A percentile compares a stretch with the other conserved stretches of the same genome.
Evolutionary conservation across 2,888 invertebrate genomes (phyloP).

Genomic region (Alsophila aescularia): DNA sequence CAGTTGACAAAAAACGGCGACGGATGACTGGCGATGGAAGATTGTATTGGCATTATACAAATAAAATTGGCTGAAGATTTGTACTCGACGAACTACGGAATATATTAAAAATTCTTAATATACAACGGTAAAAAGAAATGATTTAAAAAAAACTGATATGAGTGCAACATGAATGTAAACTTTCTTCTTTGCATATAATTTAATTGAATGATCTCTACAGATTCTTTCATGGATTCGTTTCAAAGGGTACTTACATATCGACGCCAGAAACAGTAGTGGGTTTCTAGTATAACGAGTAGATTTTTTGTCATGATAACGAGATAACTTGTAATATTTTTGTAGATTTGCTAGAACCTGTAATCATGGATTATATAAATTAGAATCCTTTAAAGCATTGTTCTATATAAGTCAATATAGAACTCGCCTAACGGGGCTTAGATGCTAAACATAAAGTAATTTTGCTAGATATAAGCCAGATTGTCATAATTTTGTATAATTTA

Average conservation of each 20-base stretch:
- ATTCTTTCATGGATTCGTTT: conserved; percentile 72
- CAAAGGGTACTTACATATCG: conserved; percentile 72
- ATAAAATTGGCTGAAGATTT: not conserved
- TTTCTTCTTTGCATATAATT: conserved; percentile 35
- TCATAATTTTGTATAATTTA: conserved; percentile 59
- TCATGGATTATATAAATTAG: conserved; percentile 68
- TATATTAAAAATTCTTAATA: not conserved
- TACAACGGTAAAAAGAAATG: not conserved
- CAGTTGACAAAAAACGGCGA: conserved; percentile 60
- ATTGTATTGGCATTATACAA: conserved; percentile 19
- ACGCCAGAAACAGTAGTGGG: conserved; percentile 73
- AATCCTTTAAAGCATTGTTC: conserved; percentile 71
- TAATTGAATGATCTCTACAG: conserved; percentile 70
- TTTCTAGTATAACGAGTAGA: conserved; percentile 74
- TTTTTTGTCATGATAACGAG: conserved; percentile 68
- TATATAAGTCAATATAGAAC: conserved; percentile 71
- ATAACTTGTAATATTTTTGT: conserved; percentile 69
- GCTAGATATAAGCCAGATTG: conserved; percentile 64
- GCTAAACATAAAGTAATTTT: conserved; percentile 74
- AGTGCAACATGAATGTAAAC: conserved; percentile 16
- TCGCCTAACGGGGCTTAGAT: conserved; percentile 83
- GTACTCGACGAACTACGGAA: conserved; percentile 7
- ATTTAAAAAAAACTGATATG: conserved; percentile 18
- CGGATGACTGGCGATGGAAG: conserved; percentile 51
- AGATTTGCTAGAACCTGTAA: conserved; percentile 81